Base-by-base conservation (phyloP, 2,113 vertebrate genomes). In the Cyphomyrus discorhynchus region DNA sequence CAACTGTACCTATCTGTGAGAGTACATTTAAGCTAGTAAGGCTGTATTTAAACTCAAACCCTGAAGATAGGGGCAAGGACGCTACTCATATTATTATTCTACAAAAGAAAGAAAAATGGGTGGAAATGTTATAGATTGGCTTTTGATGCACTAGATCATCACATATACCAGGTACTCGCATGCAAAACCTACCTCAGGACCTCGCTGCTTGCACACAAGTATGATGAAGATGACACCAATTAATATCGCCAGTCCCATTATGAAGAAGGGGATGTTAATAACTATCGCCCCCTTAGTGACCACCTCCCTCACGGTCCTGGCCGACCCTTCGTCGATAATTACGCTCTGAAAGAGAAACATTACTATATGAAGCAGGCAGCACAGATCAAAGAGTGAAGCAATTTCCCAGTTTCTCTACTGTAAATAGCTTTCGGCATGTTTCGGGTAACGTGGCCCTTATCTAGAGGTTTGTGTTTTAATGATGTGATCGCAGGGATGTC, bases 251-350 rank as follows among this genome's bases (percentile, higher is more conserved):
- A 98, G 88, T 0, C 95, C 96, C 92, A 99, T 97, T 90, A 99
- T 92, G 19, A 99, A 94, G 1, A 98, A 99, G 0, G 98, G 98
- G 47, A 98, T 93, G 91, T 96, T 98, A 90, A 95, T 95, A 89
- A 98, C 88, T 5, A 98, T 92, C 11, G 94, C 93, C 52, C 96
- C 93, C 87, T 95, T 87, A 0, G 93, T 88, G 21, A 97, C 92
- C 46, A 96, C 89, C 0, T 35, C 89, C 31, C 90, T 93, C 70
- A 99, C 93, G 92, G 96, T 97, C 86, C 21, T 88, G 31, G 95
- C 97, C 10, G 96, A 97, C 8, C 21, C 90, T 85, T 97, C 95
- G 66, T 99, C 97, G 56, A 99, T 97, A 56, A 97, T 21, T 42
- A 96, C 95, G 5, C 97, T 99, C 98, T 99, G 17, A 91, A 74